A percentile compares a stretch with the other conserved stretches of the same genome.
phyloP scores from a whole-genome alignment of 2,797 vertebrate genomes.

The Artibeus jamaicensis region DNA sequence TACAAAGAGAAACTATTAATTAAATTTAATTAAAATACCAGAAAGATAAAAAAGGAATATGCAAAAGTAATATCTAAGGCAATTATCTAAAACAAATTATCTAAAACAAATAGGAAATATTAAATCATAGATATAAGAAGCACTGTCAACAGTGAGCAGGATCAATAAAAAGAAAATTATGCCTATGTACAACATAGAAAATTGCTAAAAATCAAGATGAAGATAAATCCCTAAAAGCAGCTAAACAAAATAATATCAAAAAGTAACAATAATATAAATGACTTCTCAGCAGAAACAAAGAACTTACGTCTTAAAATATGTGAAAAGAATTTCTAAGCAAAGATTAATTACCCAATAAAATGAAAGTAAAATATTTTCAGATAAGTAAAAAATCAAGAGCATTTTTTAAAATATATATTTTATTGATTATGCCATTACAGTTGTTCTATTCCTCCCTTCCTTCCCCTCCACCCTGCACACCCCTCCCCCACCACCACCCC shows the following conservation, averaged over 20 bases:
- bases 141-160: not conserved
- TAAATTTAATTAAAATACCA: not conserved
- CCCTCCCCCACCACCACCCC: too few species aligned
- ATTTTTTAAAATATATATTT: not conserved
- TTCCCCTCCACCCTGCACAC: too few species aligned
- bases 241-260: conserved; percentile 23
- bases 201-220: not conserved
- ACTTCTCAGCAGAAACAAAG: not conserved
- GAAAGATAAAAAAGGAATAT: not conserved
- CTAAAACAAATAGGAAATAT: conserved; percentile 7
- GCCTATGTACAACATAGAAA: not conserved
- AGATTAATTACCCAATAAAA: not conserved
- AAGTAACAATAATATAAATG: not conserved
- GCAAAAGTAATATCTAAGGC: not conserved
- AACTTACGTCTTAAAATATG: not conserved
- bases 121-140: not conserved
- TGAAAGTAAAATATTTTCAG: conserved; percentile 17
- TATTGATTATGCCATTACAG: too few species aligned
- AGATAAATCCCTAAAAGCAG: not conserved
- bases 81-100: not conserved
- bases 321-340: not conserved
- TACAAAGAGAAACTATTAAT: not conserved
- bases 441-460: too few species aligned
- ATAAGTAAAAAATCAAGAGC: not conserved
- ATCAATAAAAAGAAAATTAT: conserved; percentile 27